Base-by-base conservation (phyloP, 37 sponge, comb jelly and placozoan genomes). In the Axinella damicornis region DNA sequence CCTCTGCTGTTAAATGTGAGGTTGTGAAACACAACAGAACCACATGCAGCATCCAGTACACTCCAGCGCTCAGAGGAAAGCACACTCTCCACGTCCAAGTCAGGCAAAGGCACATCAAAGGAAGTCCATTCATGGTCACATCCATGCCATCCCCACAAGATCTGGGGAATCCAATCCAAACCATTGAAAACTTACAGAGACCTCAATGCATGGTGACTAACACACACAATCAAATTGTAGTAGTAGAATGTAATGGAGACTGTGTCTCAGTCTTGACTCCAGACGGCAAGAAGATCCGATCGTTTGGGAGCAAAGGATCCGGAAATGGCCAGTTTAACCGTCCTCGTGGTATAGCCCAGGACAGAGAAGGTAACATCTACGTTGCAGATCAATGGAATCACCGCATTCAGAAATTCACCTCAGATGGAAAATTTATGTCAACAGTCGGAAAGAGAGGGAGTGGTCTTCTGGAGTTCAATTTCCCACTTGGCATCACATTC, bases 381-480 rank as follows among this genome's bases (percentile, higher is more conserved):
- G 84, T 89, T 4, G 78, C 21, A 20, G 89, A 83, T 39, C 33
- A 53, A 33, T 21, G 36, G 13, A 83, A 89, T 19, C 71, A 83
- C 41, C 83, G 89, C 11, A 59, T 89, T 21, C 78, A 78, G 77
- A 83, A 82, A 53, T 89, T 83, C 40, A 59, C 82, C 0, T 27
- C 38, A 1, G 65, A 53, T 32, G 84, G 89, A 38, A 28, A 77
- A 63, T 83, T 77, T 16, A 17, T 88, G 0, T 12, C 52, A 40
- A 34, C 71, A 0, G 64, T 86, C 32, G 87, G 92, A 5, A 40
- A 12, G 19, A 77, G 59, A 27, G 92, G 87, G 4, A 40, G 41
- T 69, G 69, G 56, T 18, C 33, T 40, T 41, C 52, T 76, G 46
- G 65, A 86, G 57, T 86, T 91, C 56, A 61, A 46, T 14, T 5